Evolutionary conservation across 2,888 invertebrate species (phyloP).

Genomic region (Mechanitis mazaeus): DNA sequence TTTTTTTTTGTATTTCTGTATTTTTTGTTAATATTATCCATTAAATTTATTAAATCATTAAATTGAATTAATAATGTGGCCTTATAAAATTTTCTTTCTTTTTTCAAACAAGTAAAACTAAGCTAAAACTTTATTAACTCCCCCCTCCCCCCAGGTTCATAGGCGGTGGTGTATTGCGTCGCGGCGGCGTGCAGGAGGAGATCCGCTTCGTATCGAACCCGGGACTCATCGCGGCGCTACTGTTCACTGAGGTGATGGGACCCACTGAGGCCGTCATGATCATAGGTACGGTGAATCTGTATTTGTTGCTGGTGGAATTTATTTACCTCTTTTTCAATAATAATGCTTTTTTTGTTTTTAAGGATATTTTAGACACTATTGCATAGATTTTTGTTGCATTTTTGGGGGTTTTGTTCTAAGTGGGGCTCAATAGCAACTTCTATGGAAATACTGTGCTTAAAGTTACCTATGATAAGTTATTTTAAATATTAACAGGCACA

Average conservation of each 20-base stretch:
- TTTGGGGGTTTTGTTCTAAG: too few species aligned
- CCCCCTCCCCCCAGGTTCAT: slow-evolving; percentile 74
- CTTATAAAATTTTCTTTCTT: too few species aligned
- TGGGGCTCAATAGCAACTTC: too few species aligned
- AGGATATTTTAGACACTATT: too few species aligned
- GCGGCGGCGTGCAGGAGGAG: slow-evolving; percentile 97
- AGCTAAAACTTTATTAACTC: too few species aligned
- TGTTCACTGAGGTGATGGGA: slow-evolving; percentile 88
- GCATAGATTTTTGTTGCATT: too few species aligned
- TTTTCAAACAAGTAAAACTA: too few species aligned
- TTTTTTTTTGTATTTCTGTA: too few species aligned
- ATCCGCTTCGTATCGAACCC: slow-evolving; percentile 96
- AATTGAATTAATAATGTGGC: too few species aligned
- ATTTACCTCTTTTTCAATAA: not conserved
- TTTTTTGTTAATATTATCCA: too few species aligned
- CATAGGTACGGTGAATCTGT: slow-evolving; percentile 72
- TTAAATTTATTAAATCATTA: too few species aligned
- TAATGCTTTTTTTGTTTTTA: not conserved
- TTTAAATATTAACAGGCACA: slow-evolving; percentile 64
- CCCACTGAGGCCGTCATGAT: slow-evolving; percentile 91
- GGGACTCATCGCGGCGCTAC: slow-evolving; percentile 89
- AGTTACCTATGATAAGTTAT: not conserved
- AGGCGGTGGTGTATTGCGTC: slow-evolving; percentile 94
- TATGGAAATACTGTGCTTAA: too few species aligned
- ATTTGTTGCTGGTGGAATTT: not conserved